Evolutionary conservation across 30 jellyfish, hydroid and myxozoan genomes (phyloP).

Genomic region (Pseudorhiza aurosa): DNA sequence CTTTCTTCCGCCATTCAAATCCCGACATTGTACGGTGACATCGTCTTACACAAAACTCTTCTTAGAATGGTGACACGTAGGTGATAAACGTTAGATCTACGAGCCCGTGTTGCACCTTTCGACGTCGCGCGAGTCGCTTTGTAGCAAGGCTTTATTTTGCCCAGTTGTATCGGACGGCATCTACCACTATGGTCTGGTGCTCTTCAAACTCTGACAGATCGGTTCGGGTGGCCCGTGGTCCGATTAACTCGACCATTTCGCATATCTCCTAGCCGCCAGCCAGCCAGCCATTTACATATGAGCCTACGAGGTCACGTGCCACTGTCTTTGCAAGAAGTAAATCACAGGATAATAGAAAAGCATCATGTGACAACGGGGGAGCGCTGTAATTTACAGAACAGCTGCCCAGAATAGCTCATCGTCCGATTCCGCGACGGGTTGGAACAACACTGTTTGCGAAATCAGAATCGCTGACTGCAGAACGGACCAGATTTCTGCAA

Average conservation of each 20-base stretch:
- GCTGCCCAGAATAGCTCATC: constrained; percentile 1
- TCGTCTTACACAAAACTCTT: neutral
- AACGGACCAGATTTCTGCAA: no score
- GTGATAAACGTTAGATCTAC: constrained; percentile 7
- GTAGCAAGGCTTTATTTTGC: constrained; percentile 13
- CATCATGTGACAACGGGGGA: constrained; percentile 24
- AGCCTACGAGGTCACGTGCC: constrained; percentile 21
- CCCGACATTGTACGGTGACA: neutral
- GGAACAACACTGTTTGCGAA: no score
- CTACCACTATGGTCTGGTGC: constrained; percentile 19
- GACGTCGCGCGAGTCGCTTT: constrained; percentile 9
- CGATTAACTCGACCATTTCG: constrained; percentile 9
- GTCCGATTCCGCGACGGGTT: no score
- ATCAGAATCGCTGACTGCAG: no score
- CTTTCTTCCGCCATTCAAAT: constrained; percentile 9
- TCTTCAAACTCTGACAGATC: constrained; percentile 54
- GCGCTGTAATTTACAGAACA: neutral
- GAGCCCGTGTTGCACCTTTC: constrained; percentile 1
- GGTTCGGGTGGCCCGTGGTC: constrained; percentile 59
- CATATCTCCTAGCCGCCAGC: constrained; percentile 11
- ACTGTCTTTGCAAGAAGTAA: neutral
- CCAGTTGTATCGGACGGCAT: constrained; percentile 1
- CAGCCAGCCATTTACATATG: constrained; percentile 21
- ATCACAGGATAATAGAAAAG: neutral
- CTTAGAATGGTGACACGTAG: constrained; percentile 4